Conservation (phyloP, 2,113 vertebrate species). For the Balaenoptera acutorostrata region DNA sequence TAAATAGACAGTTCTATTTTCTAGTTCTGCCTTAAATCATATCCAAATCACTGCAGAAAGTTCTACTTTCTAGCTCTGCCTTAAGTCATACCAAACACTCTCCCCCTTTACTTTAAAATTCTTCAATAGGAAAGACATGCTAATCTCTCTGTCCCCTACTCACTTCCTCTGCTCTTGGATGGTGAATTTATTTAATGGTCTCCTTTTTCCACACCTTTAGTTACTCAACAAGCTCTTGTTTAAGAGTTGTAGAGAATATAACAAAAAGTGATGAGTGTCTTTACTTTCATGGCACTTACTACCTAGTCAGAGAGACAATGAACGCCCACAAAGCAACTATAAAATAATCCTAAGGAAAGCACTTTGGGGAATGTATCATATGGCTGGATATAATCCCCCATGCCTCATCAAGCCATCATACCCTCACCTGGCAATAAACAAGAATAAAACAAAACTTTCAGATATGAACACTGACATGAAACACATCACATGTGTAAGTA, state of each 20-base stretch:
- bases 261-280: neutral
- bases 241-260: neutral
- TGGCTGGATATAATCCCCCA: neutral
- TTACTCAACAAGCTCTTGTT: neutral
- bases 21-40: neutral
- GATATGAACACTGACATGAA: neutral
- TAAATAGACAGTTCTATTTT: neutral
- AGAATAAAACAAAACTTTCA: neutral
- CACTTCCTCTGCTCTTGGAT: neutral
- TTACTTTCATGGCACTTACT: neutral
- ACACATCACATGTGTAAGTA: neutral
- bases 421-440: neutral
- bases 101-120: neutral
- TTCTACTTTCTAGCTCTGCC: neutral
- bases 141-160: neutral
- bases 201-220: neutral
- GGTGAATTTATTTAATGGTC: neutral
- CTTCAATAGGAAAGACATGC: neutral
- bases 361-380: neutral
- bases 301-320: neutral
- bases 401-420: neutral
- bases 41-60: neutral
- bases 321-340: neutral
- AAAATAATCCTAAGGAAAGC: constrained; percentile 4
- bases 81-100: neutral